Conservation (phyloP, 2,113 vertebrate genomes). For the Hippocampus zosterae region DNA sequence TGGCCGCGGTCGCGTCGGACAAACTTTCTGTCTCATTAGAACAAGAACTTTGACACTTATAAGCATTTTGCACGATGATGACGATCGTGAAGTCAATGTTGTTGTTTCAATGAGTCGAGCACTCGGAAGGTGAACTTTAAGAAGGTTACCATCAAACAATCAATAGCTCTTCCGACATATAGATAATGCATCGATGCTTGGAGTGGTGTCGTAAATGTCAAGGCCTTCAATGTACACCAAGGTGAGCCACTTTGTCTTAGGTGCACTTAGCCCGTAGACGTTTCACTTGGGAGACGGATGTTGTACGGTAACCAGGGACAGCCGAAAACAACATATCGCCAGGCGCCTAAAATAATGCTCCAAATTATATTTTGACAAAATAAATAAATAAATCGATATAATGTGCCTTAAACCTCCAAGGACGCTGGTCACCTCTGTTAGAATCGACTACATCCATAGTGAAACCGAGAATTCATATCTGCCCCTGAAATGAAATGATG, state of each 20-base stretch:
- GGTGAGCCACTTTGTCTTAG: constrained; percentile 1
- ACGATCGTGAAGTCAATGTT: background rate
- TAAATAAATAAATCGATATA: no score
- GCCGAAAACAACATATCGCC: background rate
- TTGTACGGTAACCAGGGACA: background rate
- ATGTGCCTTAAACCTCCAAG: no score
- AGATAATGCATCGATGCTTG: background rate
- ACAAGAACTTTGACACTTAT: background rate
- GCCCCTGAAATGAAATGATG: no score
- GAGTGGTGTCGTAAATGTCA: background rate
- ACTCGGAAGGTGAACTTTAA: background rate
- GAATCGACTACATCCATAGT: no score
- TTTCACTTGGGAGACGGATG: background rate
- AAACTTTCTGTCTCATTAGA: background rate
- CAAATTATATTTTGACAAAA: no score
- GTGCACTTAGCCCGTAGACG: background rate
- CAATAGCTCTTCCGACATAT: background rate
- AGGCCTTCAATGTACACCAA: background rate
- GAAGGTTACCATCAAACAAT: background rate
- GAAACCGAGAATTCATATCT: no score
- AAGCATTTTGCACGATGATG: background rate
- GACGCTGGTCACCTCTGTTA: no score
- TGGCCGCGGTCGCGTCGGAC: constrained; percentile 1
- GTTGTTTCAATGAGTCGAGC: background rate
- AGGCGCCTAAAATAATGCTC: no score